Conservation (phyloP, 2,888 invertebrate species). For the Cheilosia vulpina region DNA sequence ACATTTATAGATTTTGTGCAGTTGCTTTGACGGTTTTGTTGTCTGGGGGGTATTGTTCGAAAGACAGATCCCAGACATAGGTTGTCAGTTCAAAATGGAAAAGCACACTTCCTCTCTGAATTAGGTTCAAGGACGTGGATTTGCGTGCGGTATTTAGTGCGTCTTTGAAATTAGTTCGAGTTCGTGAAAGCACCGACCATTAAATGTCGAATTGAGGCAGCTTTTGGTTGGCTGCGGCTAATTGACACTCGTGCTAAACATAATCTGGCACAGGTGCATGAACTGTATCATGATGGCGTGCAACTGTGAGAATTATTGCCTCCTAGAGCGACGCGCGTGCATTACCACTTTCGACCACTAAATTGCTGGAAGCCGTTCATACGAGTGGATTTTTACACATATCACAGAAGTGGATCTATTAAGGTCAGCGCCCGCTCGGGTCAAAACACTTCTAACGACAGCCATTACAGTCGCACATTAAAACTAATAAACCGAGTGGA, state of each 20-base stretch:
- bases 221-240: background rate
- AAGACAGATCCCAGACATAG: too few species aligned
- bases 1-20: too few species aligned
- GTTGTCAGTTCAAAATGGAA: too few species aligned
- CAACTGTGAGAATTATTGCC: background rate
- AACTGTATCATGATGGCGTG: constrained; percentile 1
- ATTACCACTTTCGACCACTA: background rate
- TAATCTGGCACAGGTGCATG: background rate
- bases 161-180: background rate
- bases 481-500: too few species aligned
- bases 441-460: too few species aligned
- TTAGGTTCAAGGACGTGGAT: background rate
- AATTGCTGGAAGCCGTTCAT: too few species aligned
- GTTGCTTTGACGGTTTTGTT: background rate
- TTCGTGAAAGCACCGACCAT: background rate
- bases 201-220: background rate
- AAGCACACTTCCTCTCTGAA: background rate
- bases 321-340: background rate
- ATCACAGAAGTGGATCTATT: too few species aligned
- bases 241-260: background rate
- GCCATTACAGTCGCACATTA: too few species aligned
- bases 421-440: too few species aligned
- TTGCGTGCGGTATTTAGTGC: background rate
- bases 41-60: background rate
- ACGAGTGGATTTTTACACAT: too few species aligned